Evolutionary conservation across 1,140 invertebrate species (phyloP), one percentile per base, ranked within the genome.

Genomic region (Bombus waltoni): DNA sequence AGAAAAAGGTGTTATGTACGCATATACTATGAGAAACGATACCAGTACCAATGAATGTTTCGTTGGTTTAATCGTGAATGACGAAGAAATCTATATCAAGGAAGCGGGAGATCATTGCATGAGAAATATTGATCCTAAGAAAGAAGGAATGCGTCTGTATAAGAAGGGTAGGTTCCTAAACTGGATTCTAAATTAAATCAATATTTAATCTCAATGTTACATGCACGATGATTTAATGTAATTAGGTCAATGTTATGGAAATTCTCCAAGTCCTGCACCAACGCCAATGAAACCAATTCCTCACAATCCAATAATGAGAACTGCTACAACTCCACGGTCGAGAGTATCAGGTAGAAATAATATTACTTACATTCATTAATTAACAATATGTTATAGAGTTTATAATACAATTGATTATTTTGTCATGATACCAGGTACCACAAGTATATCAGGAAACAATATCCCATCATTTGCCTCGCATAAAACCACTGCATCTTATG

Each of bases 91-190:
- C 86, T 96, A 96, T 82, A 97, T 97, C 77, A 97, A 96, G 87
- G 97, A 97, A 94, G 97, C 97, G 65, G 97, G 97, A 0, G 96
- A 96, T 89, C 97, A 97, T 90, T 97, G 97, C 91, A 95, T 96
- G 83, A 94, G 97, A 85, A 95, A 96, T 87, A 96, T 97, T 28
- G 95, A 97, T 94, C 97, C 97, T 0, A 93, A 95, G 44, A 92
- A 90, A 47, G 95, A 96, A 88, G 97, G 97, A 78, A 97, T 97
- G 97, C 96, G 96, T 91, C 94, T 97, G 3, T 95, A 95, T 38
- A 96, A 96, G 88, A 96, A 96, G 94, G 96, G 96, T 95, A 91
- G 88, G 59, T 53, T 18, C 40, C 6, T 53, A 6, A 38, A 32
- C 22, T 81, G 2, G 3, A 13, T 11, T 62, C 28, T 62, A 62